These are phyloP conservation scores for Limnothrissa miodon DNA, from an alignment of 2,113 vertebrate genomes.

Conservation along the genomic window DNA sequence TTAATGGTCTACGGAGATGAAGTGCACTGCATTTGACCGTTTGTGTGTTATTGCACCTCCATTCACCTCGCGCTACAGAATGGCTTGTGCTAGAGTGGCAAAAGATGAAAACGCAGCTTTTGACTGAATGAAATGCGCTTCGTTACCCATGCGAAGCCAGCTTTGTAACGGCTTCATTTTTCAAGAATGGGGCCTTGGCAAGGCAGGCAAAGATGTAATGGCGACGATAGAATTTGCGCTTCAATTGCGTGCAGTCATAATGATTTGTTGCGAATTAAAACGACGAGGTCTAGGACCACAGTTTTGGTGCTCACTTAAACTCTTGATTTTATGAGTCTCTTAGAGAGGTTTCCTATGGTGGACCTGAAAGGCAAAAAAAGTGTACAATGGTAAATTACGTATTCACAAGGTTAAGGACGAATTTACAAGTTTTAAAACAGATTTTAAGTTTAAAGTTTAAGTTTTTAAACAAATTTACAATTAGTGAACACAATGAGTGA, in stretches of 20 bases:
- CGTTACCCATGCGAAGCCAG: conserved; percentile 42
- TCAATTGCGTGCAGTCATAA: conserved; percentile 39
- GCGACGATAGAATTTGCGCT: conserved; percentile 40
- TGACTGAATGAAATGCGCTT: conserved; percentile 67
- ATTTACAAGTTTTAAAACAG: too few relatives aligned
- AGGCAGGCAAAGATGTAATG: conserved; percentile 31
- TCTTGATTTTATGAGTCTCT: not conserved
- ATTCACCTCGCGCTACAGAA: conserved; percentile 39
- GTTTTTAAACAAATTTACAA: too few relatives aligned
- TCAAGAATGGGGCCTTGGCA: conserved; percentile 33
- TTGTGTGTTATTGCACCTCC: conserved; percentile 62
- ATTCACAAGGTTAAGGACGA: too few relatives aligned
- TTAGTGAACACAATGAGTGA: too few relatives aligned
- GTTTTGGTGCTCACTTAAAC: conserved; percentile 32
- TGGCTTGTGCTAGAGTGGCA: conserved; percentile 14
- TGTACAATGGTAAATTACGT: too few relatives aligned
- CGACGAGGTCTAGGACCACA: conserved; percentile 29
- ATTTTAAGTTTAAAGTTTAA: too few relatives aligned
- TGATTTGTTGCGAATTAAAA: conserved; percentile 36
- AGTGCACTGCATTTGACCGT: conserved; percentile 52
- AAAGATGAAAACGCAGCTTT: conserved; percentile 42
- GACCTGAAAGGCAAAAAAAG: too few relatives aligned
- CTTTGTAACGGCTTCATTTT: conserved; percentile 44
- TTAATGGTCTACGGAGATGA: conserved; percentile 18
- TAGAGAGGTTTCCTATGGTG: not conserved